Conservation (phyloP, 2,113 vertebrate genomes). For the Galbula dea region DNA sequence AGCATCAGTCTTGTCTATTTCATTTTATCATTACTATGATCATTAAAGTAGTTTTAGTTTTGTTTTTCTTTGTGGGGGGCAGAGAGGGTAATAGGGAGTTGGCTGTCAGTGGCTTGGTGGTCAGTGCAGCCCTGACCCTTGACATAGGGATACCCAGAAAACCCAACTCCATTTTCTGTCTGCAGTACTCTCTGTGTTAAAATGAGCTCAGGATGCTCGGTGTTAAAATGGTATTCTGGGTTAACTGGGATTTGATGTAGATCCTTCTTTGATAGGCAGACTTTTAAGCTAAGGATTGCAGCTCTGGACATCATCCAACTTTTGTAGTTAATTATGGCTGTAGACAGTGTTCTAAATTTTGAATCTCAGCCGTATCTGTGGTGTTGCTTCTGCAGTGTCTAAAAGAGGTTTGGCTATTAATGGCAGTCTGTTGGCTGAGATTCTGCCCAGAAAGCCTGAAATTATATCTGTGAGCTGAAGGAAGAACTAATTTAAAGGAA, state of each 20-base stretch:
- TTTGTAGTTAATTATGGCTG: conserved; percentile 33
- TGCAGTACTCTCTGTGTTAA: not conserved
- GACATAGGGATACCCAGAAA: not conserved
- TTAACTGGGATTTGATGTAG: conserved; percentile 11
- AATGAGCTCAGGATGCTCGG: not conserved
- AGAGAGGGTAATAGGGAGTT: too few species aligned
- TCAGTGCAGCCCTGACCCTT: too few species aligned
- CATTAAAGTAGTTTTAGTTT: too few species aligned
- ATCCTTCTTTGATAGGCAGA: not conserved
- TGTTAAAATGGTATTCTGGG: not conserved
- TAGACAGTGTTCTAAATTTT: conserved; percentile 48
- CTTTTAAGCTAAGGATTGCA: conserved; percentile 6
- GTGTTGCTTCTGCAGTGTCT: not conserved
- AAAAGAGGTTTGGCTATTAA: conserved; percentile 14
- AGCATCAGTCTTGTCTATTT: too few species aligned
- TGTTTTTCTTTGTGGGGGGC: too few species aligned
- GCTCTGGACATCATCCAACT: conserved; percentile 28
- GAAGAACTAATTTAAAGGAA: not conserved
- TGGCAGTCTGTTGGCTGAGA: conserved; percentile 6
- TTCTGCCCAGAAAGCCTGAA: not conserved
- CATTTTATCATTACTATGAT: too few species aligned
- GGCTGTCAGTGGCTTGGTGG: too few species aligned
- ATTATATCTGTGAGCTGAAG: not conserved
- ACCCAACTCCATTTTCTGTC: not conserved
- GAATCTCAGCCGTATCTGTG: conserved; percentile 3